A percentile compares a stretch with the other conserved stretches of the same genome.
Conservation (phyloP, 2,888 invertebrate species). For the Monoplex corrugatus region DNA sequence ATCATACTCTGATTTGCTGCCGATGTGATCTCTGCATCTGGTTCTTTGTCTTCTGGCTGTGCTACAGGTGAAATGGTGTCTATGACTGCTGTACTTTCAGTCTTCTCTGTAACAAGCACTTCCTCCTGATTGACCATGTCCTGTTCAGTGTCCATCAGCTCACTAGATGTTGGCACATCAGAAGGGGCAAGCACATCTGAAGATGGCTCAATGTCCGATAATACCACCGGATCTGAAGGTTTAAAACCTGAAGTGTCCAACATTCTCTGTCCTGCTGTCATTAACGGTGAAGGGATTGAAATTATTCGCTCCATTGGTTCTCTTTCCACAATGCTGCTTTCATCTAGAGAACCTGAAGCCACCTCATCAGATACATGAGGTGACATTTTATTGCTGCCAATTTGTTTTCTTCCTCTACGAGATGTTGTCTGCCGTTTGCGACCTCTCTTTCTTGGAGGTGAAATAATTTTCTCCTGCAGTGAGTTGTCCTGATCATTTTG, state of each 20-base stretch:
- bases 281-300: background rate
- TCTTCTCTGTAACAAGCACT: too few relatives aligned
- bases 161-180: background rate
- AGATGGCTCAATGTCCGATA: background rate
- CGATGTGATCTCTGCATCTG: background rate
- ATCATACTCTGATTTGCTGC: too few relatives aligned
- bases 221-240: background rate
- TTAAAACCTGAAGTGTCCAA: background rate
- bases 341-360: background rate
- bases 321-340: background rate
- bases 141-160: background rate
- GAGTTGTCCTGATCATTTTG: background rate
- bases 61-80: background rate
- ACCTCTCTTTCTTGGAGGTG: slow-evolving; percentile 28
- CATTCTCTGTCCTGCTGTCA: background rate
- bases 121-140: background rate
- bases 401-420: background rate
- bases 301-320: background rate
- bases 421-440: background rate
- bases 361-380: background rate
- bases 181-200: background rate
- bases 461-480: background rate
- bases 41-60: background rate
- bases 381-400: background rate
- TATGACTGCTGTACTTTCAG: background rate